Evolutionary conservation across 2,797 vertebrate species (phyloP).

Genomic region (Chelon labrosus): DNA sequence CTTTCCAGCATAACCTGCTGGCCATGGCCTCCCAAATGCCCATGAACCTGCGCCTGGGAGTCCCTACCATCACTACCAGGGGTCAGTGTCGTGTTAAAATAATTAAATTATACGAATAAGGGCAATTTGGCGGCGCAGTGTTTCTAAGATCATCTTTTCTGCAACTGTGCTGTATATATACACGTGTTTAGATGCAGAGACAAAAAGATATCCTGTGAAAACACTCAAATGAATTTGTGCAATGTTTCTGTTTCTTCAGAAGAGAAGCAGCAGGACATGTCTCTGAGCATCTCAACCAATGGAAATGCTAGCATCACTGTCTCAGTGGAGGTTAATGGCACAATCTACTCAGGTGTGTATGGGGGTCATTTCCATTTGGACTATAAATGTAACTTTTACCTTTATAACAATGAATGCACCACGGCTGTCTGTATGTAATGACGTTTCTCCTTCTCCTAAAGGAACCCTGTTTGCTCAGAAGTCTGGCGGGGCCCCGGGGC

Average conservation of each 20-base stretch:
- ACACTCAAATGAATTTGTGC: background rate
- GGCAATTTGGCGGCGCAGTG: too few species aligned
- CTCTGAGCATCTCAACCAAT: constrained; percentile 90
- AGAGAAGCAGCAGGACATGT: constrained; percentile 91
- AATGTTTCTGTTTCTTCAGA: constrained; percentile 73
- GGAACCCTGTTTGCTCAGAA: constrained; percentile 98
- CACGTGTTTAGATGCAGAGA: too few species aligned
- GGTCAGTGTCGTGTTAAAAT: constrained; percentile 60
- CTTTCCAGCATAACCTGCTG: constrained; percentile 93
- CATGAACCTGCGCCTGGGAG: constrained; percentile 80
- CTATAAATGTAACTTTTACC: background rate
- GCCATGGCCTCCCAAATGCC: constrained; percentile 89
- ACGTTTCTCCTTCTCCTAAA: constrained; percentile 45
- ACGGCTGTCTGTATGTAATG: background rate
- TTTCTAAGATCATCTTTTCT: too few species aligned
- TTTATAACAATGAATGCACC: background rate
- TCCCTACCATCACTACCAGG: constrained; percentile 68
- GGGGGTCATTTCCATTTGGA: background rate
- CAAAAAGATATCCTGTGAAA: too few species aligned
- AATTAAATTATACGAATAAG: too few species aligned
- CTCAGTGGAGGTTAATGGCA: constrained; percentile 97
- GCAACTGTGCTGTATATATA: too few species aligned
- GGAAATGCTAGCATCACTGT: constrained; percentile 94
- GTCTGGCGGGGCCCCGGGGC: constrained; percentile 83
- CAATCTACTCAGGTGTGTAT: constrained; percentile 91